phyloP scores from a whole-genome alignment of 2,113 vertebrate genomes.

The Pyxicephalus adspersus region DNA sequence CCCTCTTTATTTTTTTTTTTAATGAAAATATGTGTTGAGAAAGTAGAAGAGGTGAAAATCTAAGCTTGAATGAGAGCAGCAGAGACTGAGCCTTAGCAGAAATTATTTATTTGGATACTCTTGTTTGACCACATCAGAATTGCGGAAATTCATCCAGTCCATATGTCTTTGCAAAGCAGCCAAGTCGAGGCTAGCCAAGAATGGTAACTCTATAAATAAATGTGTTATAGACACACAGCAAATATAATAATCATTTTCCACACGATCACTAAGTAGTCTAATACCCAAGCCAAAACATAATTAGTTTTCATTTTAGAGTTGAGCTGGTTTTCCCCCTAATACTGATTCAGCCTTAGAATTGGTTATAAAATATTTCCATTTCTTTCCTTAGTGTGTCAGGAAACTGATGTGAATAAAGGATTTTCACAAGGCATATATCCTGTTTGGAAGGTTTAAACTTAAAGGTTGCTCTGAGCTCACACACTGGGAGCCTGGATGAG shows the following conservation, averaged over 20 bases:
- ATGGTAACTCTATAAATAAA: conserved; percentile 52
- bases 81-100: conserved; percentile 26
- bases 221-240: conserved; percentile 43
- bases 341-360: conserved; percentile 22
- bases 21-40: conserved; percentile 5
- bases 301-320: conserved; percentile 39
- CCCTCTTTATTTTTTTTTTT: conserved; percentile 11
- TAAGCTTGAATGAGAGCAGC: conserved; percentile 14
- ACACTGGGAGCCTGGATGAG: conserved; percentile 49
- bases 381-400: conserved; percentile 50
- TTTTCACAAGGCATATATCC: conserved; percentile 56
- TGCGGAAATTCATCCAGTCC: conserved; percentile 51
- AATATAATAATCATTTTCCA: conserved; percentile 54
- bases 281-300: conserved; percentile 39
- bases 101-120: conserved; percentile 50
- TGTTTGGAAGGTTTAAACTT: conserved; percentile 49
- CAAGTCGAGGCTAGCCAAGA: conserved; percentile 36
- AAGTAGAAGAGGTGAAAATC: conserved; percentile 41
- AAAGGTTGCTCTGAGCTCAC: conserved; percentile 50
- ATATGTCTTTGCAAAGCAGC: conserved; percentile 43
- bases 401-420: conserved; percentile 49
- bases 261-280: conserved; percentile 44
- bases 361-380: conserved; percentile 52
- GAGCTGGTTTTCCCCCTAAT: conserved; percentile 22
- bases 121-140: conserved; percentile 50